These are phyloP conservation scores for Xestoiulus laeticollis DNA, from an alignment of 2,888 invertebrate genomes.

Conservation along the genomic window DNA sequence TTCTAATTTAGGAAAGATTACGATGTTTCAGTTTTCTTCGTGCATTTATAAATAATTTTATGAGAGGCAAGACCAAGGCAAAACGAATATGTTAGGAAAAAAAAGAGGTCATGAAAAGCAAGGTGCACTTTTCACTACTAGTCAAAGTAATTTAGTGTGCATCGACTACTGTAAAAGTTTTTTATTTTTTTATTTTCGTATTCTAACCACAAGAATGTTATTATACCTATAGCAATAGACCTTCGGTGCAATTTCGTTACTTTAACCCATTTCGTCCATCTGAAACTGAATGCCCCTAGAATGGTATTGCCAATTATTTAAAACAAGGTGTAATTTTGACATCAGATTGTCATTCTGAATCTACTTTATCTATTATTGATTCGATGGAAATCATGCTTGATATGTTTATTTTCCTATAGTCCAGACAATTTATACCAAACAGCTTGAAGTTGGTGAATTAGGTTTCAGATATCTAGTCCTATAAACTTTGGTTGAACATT, in stretches of 20 bases:
- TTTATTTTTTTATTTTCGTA: background rate
- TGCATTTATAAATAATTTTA: background rate
- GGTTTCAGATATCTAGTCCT: too few relatives aligned
- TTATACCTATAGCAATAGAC: background rate
- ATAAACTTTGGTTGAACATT: too few relatives aligned
- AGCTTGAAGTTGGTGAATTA: too few relatives aligned
- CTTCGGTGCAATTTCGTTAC: background rate
- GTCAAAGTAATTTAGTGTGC: background rate
- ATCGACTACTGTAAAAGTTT: slow-evolving; percentile 15
- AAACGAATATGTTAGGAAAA: background rate
- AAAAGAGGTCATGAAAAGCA: slow-evolving; percentile 38
- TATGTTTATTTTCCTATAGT: background rate
- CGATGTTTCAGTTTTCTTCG: background rate
- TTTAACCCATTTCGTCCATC: background rate
- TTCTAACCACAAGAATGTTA: background rate
- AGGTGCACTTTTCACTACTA: background rate
- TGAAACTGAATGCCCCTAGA: background rate
- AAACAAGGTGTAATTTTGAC: background rate
- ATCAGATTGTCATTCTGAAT: background rate
- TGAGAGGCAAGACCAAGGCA: background rate
- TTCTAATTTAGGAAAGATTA: background rate
- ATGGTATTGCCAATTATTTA: background rate
- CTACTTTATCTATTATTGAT: background rate
- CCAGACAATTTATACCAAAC: too few relatives aligned
- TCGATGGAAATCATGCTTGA: background rate